Evolutionary conservation across 1,140 invertebrate genomes (phyloP).

Genomic region (Caerostris extrusa): DNA sequence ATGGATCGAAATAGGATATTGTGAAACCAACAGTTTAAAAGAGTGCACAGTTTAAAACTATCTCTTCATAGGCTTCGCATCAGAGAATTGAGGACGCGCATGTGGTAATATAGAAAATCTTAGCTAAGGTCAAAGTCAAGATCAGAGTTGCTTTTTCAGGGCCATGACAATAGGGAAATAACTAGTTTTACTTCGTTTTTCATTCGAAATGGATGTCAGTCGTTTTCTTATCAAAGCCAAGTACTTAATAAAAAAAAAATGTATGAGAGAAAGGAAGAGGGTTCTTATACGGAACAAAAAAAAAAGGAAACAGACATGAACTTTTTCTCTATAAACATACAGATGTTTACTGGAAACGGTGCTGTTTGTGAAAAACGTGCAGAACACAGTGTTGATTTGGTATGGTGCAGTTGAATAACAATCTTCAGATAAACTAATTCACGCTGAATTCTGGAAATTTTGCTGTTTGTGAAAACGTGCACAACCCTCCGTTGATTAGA

Average conservation of each 20-base stretch:
- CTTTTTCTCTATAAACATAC: neutral
- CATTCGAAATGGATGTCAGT: slow-evolving; percentile 57
- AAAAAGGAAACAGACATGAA: slow-evolving; percentile 14
- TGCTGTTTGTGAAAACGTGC: slow-evolving; percentile 17
- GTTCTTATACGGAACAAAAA: neutral
- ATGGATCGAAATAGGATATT: slow-evolving; percentile 19
- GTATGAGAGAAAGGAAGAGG: too few relatives aligned
- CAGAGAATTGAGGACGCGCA: neutral
- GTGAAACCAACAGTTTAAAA: slow-evolving; percentile 36
- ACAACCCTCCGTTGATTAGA: neutral
- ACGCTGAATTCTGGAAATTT: neutral
- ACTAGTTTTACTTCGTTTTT: slow-evolving; percentile 62
- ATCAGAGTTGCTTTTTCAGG: neutral
- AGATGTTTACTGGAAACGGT: neutral
- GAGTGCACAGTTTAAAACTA: slow-evolving; percentile 31
- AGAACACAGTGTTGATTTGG: neutral
- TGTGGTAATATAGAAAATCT: slow-evolving; percentile 17
- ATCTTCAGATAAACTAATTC: neutral
- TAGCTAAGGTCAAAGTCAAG: slow-evolving; percentile 23
- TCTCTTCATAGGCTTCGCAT: neutral
- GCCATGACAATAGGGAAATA: slow-evolving; percentile 66
- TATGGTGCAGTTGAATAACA: neutral
- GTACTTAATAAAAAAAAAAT: slow-evolving; percentile 4
- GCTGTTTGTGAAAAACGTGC: neutral
- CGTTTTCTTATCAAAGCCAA: slow-evolving; percentile 49